Base-by-base conservation (phyloP, 2,797 vertebrate genomes). In the Lerista edwardsae region DNA sequence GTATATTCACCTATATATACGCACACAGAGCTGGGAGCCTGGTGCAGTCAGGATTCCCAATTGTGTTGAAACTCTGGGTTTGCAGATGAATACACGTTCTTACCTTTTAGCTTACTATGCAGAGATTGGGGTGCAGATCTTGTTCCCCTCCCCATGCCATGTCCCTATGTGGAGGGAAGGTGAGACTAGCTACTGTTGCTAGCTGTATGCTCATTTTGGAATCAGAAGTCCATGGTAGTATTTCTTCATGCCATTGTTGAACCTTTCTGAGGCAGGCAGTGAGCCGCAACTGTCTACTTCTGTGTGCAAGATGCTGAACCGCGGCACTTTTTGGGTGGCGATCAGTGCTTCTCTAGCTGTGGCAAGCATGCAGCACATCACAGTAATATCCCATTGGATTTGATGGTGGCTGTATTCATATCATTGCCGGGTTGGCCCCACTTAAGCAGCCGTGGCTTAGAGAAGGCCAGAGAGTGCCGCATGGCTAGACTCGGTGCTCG, bases 121-220 rank as follows among this genome's bases (percentile, higher is more conserved):
- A 44, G 41, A 44, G 41, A 4, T 44, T 44, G 41, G 41, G 41
- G 41, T 44, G 41, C 41, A 44, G 41, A 44, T 44, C 41, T 44
- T 8, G 41, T 44, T 44, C 41, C 41, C 41, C 41, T 4, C 41
- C 41, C 41, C 41, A 44, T 8, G 41, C 8, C 8, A 44, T 4
- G 41, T 44, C 41, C 41, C 2, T 11, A 51, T 11, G 47, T 51
- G 47, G 47, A 51, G 12, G 8, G 47, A 51, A 51, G 10, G 8
- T 51, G 47, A 51, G 47, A 51, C 7, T 51, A 51, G 47, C 41
- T 44, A 14, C 8, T 14, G 8, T 11, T 51, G 12, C 47, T 51
- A 51, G 47, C 11, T 47, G 44, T 47, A 17, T 74, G 72, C 62
- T 79, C 78, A 81, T 88, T n/a, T 31, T 83, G 71, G 19, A 86